Evolutionary conservation across 1,140 invertebrate species (phyloP), one percentile per base, ranked within the genome.

Genomic region (Drosophila simulans): DNA sequence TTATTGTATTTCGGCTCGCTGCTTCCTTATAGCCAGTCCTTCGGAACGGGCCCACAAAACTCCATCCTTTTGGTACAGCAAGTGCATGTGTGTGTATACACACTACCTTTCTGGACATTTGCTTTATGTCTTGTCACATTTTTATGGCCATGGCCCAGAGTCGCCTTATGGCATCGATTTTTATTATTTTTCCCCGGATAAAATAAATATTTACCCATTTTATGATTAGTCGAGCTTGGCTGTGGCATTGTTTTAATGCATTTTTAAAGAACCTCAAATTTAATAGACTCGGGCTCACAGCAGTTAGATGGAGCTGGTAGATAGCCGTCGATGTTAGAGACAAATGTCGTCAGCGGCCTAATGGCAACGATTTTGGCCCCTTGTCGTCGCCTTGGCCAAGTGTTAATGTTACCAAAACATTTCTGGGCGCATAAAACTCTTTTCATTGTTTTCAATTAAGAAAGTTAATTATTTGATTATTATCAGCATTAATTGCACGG

Each of bases 391-490:
- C 66, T 39, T 69, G 42, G 64, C 34, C 46, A 46, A 77, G 84
- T 89, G 85, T 89, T 89, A 89, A 89, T 80, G 84, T 89, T 89
- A 84, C 84, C 84, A 89, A 89, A 88, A 88, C 79, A 88, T 75
- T 76, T 79, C 60, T 31, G 48, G 35, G 46, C 70, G 51, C 85
- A 83, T 70, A 80, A 72, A 83, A 76, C 59, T 76, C 65, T 85
- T 90, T 89, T 89, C 77, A 90, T 85, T 89, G 85, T 90, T 90
- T 90, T 90, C 85, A 90, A 89, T 90, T 90, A 90, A 81, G 74
- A 81, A 85, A 90, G 85, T 90, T 90, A 90, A 90, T 90, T 90
- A 90, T 78, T 90, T 90, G 85, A 90, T 90, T 86, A 81, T 75
- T 85, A 90, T 90, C 85, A 76, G 63, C 62, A 76, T 90, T 90